Evolutionary conservation across 2,113 vertebrate genomes (phyloP).

Genomic region (Stomatorhinus ivindoensis): DNA sequence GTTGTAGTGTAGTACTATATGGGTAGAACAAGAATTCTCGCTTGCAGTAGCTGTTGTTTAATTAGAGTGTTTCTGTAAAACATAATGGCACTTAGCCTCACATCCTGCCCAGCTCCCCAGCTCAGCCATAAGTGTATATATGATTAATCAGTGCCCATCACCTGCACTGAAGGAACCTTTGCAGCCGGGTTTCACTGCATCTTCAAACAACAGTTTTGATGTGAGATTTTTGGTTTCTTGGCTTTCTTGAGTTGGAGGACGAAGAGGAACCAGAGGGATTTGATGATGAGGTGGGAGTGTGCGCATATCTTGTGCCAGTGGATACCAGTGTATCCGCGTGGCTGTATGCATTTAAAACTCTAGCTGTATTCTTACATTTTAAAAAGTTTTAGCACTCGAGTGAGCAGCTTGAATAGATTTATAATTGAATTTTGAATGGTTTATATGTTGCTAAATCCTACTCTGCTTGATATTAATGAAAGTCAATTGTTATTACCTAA

Average conservation of each 20-base stretch:
- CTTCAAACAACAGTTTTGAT: not conserved
- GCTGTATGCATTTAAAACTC: not conserved
- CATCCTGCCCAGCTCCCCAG: constrained; percentile 27
- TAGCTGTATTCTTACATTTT: not conserved
- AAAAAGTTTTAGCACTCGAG: not conserved
- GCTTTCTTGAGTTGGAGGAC: constrained; percentile 45
- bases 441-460: not conserved
- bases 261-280: constrained; percentile 56
- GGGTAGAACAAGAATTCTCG: not conserved
- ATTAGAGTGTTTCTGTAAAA: not conserved
- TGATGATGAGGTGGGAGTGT: constrained; percentile 58
- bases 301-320: not conserved
- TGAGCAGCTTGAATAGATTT: not conserved
- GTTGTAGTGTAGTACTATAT: not conserved
- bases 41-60: not conserved
- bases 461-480: not conserved
- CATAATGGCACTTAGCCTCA: not conserved
- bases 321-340: not conserved
- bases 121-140: not conserved
- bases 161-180: not conserved
- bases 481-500: not conserved
- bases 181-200: not conserved
- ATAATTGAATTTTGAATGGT: not conserved
- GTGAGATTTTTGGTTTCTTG: constrained; percentile 1
- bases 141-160: not conserved